Conservation (phyloP, 2,888 invertebrate genomes). For the Platypus cylindrus region DNA sequence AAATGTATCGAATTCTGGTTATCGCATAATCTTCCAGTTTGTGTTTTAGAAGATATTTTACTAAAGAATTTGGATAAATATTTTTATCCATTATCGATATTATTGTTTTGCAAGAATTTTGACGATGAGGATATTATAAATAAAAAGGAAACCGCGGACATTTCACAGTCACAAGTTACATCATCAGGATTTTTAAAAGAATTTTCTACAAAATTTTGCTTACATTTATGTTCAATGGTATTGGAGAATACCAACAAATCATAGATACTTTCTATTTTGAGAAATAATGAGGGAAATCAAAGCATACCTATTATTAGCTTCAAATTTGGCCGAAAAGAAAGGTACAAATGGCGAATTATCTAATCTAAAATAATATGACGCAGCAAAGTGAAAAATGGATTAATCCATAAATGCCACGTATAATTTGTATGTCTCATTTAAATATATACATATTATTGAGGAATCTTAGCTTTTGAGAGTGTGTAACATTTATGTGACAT, state of each 20-base stretch:
- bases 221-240: conserved; percentile 36
- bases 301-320: too few relatives aligned
- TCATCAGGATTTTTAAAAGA: conserved; percentile 35
- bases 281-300: too few relatives aligned
- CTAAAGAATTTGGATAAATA: conserved; percentile 37
- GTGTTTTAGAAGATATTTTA: conserved; percentile 31
- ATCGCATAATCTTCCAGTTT: conserved; percentile 30
- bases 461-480: too few relatives aligned
- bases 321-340: too few relatives aligned
- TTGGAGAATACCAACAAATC: conserved; percentile 35
- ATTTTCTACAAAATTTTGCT: conserved; percentile 36
- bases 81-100: conserved; percentile 35
- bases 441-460: too few relatives aligned
- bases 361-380: too few relatives aligned
- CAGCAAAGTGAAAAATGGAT: too few relatives aligned
- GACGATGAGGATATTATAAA: conserved; percentile 30
- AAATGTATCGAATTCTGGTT: conserved; percentile 37
- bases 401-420: too few relatives aligned
- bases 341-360: too few relatives aligned
- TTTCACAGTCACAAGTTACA: conserved; percentile 22
- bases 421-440: too few relatives aligned
- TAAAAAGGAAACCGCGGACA: conserved; percentile 18
- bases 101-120: conserved; percentile 36
- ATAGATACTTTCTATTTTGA: conserved; percentile 20
- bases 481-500: too few relatives aligned